Base-by-base conservation (phyloP, 2,113 vertebrate species). In the Gnathonemus longibarbis region DNA sequence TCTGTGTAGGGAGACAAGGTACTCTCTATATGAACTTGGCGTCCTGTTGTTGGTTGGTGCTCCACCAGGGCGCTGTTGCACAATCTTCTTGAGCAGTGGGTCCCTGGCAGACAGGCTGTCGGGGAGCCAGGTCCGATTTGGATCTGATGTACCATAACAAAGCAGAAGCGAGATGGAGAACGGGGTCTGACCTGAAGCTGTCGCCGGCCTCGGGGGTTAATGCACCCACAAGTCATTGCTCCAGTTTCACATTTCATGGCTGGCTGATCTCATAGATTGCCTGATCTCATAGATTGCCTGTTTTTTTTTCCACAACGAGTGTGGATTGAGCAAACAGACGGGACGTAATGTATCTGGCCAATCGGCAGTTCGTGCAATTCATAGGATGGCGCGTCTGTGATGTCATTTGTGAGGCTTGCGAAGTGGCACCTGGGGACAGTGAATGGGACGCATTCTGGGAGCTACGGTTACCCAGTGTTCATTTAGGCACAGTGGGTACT, bases 401-500 rank as follows among this genome's bases (percentile, higher is more conserved):
- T 90, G 85, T 91, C 88, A 91, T 66, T 35, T 56, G 93, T 89
- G 89, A 91, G 87, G 86, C 53, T 74, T 52, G 84, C 31, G 52
- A 74, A 85, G 27, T 91, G 89, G 89, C 88, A 90, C 88, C 90
- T 58, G 91, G 88, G 90, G 91, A 91, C 80, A 2, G 66, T 80
- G 85, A 89, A 85, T 39, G 46, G 87, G 53, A 50, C 8, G 11
- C 88, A 87, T 87, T 89, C 88, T 50, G 49, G 49, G 46, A 90
- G 86, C 89, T 93, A 90, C 58, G 35, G 91, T 94, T 92, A 93
- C 88, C 90, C 56, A 10, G 88, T 90, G 90, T 91, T 93, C 91
- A 94, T 94, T 94, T 92, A 91, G 84, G 91, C 90, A 88, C 90
- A 88, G 85, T 87, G 88, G 66, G 89, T 90, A 88, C 91, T 92